phyloP scores from a whole-genome alignment of 2,113 vertebrate species.

The Onychostoma macrolepis region DNA sequence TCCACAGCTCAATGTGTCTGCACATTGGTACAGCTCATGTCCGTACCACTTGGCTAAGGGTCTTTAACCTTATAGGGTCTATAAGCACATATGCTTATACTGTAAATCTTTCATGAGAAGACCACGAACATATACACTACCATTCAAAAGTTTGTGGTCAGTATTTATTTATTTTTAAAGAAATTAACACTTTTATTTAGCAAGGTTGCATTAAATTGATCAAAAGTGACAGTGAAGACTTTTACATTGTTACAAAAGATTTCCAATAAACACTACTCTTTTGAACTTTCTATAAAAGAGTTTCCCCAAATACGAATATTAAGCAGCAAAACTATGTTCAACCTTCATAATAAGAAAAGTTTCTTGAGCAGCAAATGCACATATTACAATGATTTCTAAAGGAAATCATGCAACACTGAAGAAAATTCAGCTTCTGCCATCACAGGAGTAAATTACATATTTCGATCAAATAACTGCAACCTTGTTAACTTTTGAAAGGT shows the following conservation, averaged over 20 bases:
- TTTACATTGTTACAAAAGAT: background rate
- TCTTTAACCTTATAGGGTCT: background rate
- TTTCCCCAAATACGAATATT: background rate
- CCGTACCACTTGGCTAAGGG: background rate
- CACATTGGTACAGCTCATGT: background rate
- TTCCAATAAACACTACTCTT: background rate
- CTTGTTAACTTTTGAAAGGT: background rate
- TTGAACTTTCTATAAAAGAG: background rate
- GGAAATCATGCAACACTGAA: background rate
- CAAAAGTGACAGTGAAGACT: background rate
- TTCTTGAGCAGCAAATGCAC: background rate
- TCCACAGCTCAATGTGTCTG: background rate
- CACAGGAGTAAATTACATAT: background rate
- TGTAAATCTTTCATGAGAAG: background rate
- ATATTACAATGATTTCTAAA: background rate
- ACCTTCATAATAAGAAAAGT: background rate
- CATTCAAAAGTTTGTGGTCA: background rate
- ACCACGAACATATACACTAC: background rate
- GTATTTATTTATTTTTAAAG: background rate
- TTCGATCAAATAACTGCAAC: background rate
- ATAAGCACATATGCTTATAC: background rate
- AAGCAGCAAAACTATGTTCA: background rate
- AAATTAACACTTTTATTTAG: background rate
- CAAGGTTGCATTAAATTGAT: background rate
- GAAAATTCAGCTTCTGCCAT: background rate